Base-by-base conservation (phyloP, 2,888 invertebrate genomes). In the Drosophila borborema region DNA sequence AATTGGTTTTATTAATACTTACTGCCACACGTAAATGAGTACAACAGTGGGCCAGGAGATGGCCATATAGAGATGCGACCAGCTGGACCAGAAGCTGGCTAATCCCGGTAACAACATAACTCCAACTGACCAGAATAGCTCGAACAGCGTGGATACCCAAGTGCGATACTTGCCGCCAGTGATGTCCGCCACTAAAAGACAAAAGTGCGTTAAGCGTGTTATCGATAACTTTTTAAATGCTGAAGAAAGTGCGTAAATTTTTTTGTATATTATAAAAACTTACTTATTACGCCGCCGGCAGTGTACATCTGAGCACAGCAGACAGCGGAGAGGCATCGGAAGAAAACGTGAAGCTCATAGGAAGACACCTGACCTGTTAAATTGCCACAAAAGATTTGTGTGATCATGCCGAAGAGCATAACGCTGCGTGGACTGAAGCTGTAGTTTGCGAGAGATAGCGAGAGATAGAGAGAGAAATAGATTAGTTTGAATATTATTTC, bases 51-150 rank as follows among this genome's bases (percentile, higher is more conserved):
- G 94, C 79, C 92, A 91, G 7, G 93, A 94, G 67, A 94, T 94
- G 38, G 93, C 92, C 91, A 94, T 92, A 74, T 94, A 94, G 16
- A 94, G 91, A 74, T 93, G 91, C 0, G 92, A 90, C 94, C 94
- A 94, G 72, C 93, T 93, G 31, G 91, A 86, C 78, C 93, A 93
- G 68, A 93, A 92, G 68, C 93, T 93, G n/a, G 93, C 93, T 6
- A 94, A 89, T 3, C 92, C 92, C 4, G 94, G 93, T 70, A 94
- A 80, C 79, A 93, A 78, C 79, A 94, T 93, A n/a, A 94, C 93
- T 18, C 94, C 94, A 77, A 94, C 89, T 16, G 94, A 94, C 94
- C 94, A 94, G 80, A 94, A 94, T 66, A 93, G 92, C 73, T 94
- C 94, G 74, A 93, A 94, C 10, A 93, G 87, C 3, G 93, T 92